Percentiles rank a stretch among this genome's conserved stretches.
These are phyloP conservation scores for Festucalex cinctus DNA, from an alignment of 2,113 vertebrate genomes.

Conservation along the genomic window DNA sequence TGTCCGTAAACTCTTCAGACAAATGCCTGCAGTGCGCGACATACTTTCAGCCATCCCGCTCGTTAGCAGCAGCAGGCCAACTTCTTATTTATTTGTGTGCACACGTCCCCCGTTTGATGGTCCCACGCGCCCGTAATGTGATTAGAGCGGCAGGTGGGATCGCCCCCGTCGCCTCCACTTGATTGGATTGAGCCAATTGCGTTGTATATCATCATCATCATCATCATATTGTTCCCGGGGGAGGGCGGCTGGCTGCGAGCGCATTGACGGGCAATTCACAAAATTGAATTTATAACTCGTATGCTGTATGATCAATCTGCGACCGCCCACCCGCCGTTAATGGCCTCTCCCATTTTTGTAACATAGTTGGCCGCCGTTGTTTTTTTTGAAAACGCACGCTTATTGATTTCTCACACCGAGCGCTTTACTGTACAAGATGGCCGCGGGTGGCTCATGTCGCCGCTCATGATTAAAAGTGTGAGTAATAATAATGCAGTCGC, in stretches of 20 bases:
- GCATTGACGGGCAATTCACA: conserved; percentile 73
- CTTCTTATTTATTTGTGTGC: background rate
- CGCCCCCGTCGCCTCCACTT: conserved; percentile 65
- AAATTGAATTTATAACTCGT: conserved; percentile 77
- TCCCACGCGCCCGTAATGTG: conserved; percentile 67
- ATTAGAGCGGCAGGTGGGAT: conserved; percentile 76
- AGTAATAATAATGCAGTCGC: conserved; percentile 43
- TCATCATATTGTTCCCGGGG: conserved; percentile 76
- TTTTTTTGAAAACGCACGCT: conserved; percentile 50
- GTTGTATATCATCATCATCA: conserved; percentile 79
- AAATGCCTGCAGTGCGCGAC: conserved; percentile 18
- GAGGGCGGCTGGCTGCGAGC: background rate
- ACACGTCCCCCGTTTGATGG: conserved; percentile 50
- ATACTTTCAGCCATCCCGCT: conserved; percentile 23
- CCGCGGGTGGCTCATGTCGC: background rate
- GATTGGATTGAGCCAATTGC: conserved; percentile 78
- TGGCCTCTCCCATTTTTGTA: conserved; percentile 60
- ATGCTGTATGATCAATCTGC: conserved; percentile 67
- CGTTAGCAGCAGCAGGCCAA: background rate
- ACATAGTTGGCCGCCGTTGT: conserved; percentile 45
- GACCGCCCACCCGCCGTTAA: conserved; percentile 54
- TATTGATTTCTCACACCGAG: conserved; percentile 19
- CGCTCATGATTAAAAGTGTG: background rate
- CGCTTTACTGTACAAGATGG: background rate
- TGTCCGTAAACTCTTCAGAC: too few species aligned